Conservation (phyloP, 2,888 invertebrate species). For the Cepaea hortensis region DNA sequence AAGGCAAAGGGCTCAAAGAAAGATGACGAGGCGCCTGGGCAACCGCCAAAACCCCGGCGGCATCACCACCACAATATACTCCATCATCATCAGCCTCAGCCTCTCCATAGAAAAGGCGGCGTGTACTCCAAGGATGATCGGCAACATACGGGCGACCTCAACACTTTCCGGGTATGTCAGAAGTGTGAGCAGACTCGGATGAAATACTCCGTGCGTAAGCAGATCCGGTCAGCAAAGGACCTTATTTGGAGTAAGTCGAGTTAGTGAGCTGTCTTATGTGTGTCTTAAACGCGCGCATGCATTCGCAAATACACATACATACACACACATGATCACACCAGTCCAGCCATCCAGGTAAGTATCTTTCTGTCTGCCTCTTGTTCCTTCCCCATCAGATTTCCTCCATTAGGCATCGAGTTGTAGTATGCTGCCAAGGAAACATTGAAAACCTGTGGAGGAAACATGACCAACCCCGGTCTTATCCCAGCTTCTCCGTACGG, state of each 20-base stretch:
- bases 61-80: constrained; percentile 10
- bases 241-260: constrained; percentile 27
- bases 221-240: constrained; percentile 24
- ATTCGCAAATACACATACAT: no score
- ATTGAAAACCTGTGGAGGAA: no score
- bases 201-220: constrained; percentile 29
- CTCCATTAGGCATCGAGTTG: no score
- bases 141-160: neutral
- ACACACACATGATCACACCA: no score
- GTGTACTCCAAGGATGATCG: constrained; percentile 42
- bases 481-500: no score
- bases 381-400: no score
- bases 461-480: no score
- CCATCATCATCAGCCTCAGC: constrained; percentile 21
- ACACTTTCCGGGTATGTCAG: neutral
- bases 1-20: neutral
- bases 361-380: no score
- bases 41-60: neutral
- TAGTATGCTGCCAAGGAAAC: no score
- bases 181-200: neutral
- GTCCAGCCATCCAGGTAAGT: no score
- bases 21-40: constrained; percentile 17
- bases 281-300: no score
- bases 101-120: constrained; percentile 37
- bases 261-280: neutral